Base-by-base conservation (phyloP, 2,797 vertebrate genomes). In the Lithobates pipiens region DNA sequence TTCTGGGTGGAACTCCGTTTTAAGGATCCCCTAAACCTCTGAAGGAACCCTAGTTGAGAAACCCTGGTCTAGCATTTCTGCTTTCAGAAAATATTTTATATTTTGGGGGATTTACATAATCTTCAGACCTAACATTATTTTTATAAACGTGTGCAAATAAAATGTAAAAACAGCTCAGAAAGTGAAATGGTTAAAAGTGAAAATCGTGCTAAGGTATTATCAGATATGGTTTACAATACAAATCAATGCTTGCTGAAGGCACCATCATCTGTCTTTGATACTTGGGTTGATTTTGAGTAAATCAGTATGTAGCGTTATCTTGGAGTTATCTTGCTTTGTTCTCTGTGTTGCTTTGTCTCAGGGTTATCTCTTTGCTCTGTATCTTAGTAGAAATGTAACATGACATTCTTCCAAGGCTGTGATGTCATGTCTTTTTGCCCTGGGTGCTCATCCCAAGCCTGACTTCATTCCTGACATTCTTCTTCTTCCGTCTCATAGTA, bases 391-490 rank as follows among this genome's bases (percentile, higher is more conserved):
- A 67, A 25, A 32, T 69, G 71, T 85, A 77, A 74, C 57, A 29
- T 27, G 39, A 50, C 71, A 85, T 65, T 79, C 70, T 79, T 74
- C 65, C n/a, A 27, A 27, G 32, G n/a, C 39, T 74, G 57, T 83
- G 36, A 80, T 13, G 67, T 73, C 50, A 57, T 11, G 5, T 23
- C 1, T 61, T 23, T 61, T 23, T 23, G 54, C 54, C 54, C 23
- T 21, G n/a, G 29, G 61, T 27, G 8, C 72, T 67, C 54, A 18
- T 73, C 68, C 42, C 63, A 74, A 32, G 73, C n/a, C 54, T 36
- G 69, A 79, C 76, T 50, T 74, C 83, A 85, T 85, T 85, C 83
- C 83, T 34, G 18, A 74, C 71, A 85, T 85, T 85, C 76, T 44
- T 10, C 34, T 25, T 5, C 36, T 44, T 44, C 75, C 29, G 34